Percentiles rank a stretch among this genome's conserved stretches.
Conservation (phyloP, 2,888 invertebrate genomes). For the Drosophila kambysellisi region DNA sequence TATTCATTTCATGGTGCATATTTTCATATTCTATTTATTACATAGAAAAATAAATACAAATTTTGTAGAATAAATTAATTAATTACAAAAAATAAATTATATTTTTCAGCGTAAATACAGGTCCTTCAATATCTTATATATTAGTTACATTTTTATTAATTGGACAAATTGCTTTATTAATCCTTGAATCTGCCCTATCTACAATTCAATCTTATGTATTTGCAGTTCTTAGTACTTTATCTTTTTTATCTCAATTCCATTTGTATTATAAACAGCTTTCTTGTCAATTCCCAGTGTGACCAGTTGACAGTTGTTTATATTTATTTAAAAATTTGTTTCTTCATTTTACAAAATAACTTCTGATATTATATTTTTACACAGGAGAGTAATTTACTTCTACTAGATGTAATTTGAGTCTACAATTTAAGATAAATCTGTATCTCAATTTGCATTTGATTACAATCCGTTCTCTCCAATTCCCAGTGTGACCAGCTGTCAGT, state of each 20-base stretch:
- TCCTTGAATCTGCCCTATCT: conserved; percentile 86
- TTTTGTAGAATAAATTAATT: not conserved
- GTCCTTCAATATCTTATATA: conserved; percentile 64
- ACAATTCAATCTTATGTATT: conserved; percentile 88
- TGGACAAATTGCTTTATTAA: conserved; percentile 85
- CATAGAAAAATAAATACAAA: not conserved
- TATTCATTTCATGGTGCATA: not conserved
- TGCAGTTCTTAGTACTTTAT: conserved; percentile 88
- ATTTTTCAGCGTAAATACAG: conserved; percentile 79
- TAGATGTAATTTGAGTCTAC: not conserved
- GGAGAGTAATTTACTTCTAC: not conserved
- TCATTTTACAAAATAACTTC: not conserved
- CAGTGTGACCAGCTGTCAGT: not conserved
- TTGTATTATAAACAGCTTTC: not conserved
- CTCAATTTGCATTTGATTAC: not conserved
- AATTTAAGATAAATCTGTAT: not conserved
- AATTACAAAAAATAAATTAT: too few species aligned
- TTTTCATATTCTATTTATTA: not conserved
- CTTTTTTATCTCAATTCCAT: not conserved
- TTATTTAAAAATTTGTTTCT: too few species aligned
- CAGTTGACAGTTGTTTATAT: not conserved
- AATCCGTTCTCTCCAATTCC: not conserved
- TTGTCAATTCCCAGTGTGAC: not conserved
- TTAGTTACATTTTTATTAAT: conserved; percentile 78
- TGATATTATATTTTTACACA: not conserved